Evolutionary conservation across 2,113 vertebrate genomes (phyloP).

Genomic region (Ornithorhynchus anatinus): DNA sequence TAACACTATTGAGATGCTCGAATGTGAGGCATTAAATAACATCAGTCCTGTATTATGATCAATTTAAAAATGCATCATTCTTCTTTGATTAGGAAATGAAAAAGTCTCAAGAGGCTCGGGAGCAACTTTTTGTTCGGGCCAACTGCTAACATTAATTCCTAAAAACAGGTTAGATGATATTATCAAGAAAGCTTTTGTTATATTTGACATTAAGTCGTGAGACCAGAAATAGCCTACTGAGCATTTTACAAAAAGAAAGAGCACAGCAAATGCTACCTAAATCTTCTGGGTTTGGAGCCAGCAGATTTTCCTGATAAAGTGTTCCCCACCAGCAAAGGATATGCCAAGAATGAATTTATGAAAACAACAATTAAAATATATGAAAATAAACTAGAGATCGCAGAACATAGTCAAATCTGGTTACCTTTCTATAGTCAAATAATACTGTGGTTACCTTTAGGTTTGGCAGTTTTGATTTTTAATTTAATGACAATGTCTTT

Average conservation of each 20-base stretch:
- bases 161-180: too few relatives aligned
- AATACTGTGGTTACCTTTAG: background rate
- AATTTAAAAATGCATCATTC: too few relatives aligned
- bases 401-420: background rate
- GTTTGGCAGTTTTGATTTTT: background rate
- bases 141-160: too few relatives aligned
- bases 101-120: too few relatives aligned
- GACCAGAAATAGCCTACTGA: background rate
- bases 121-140: too few relatives aligned
- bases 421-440: too few relatives aligned
- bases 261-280: background rate
- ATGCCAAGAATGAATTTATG: background rate
- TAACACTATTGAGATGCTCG: too few relatives aligned
- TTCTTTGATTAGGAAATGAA: too few relatives aligned
- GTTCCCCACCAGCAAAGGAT: rapidly evolving
- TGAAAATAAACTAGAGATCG: background rate
- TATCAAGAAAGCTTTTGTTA: too few relatives aligned
- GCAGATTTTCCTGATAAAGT: background rate
- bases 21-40: too few relatives aligned
- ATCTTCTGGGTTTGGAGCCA: background rate
- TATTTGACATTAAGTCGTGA: background rate
- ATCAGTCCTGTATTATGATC: too few relatives aligned
- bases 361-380: background rate
- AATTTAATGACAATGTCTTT: background rate
- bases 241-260: background rate